Evolutionary conservation across 2,797 vertebrate genomes (phyloP).

Genomic region (Characodon lateralis): DNA sequence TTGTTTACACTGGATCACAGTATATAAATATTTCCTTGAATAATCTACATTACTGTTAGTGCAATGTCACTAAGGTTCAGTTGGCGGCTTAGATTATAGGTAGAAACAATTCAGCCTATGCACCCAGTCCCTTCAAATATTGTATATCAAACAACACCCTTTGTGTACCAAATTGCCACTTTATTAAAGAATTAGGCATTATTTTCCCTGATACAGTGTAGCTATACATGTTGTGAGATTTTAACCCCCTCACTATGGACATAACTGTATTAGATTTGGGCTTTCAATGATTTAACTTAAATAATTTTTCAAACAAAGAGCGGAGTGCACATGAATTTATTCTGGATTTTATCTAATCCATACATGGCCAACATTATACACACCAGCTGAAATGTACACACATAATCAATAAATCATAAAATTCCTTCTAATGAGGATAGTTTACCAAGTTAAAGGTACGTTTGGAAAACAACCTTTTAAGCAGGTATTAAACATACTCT

Average conservation of each 20-base stretch:
- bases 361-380: not conserved
- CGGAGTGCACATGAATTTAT: not conserved
- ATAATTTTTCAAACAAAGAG: not conserved
- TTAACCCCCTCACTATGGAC: not conserved
- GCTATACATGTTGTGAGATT: not conserved
- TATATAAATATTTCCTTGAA: not conserved
- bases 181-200: slow-evolving; percentile 1
- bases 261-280: not conserved
- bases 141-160: slow-evolving; percentile 1
- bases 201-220: not conserved
- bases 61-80: slow-evolving; percentile 11
- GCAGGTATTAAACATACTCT: not conserved
- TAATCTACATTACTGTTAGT: not conserved
- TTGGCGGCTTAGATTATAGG: slow-evolving; percentile 2
- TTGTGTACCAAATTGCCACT: slow-evolving; percentile 3
- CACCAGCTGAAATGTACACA: not conserved
- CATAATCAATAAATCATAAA: too few species aligned
- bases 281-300: not conserved
- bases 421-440: not conserved
- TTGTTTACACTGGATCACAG: not conserved
- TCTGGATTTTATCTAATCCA: not conserved
- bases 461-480: not conserved
- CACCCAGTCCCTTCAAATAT: not conserved
- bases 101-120: not conserved
- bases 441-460: not conserved